Percentiles rank a stretch among this genome's conserved stretches.
phyloP scores from a whole-genome alignment of 2,888 invertebrate genomes.

The Nephrotoma flavescens region DNA sequence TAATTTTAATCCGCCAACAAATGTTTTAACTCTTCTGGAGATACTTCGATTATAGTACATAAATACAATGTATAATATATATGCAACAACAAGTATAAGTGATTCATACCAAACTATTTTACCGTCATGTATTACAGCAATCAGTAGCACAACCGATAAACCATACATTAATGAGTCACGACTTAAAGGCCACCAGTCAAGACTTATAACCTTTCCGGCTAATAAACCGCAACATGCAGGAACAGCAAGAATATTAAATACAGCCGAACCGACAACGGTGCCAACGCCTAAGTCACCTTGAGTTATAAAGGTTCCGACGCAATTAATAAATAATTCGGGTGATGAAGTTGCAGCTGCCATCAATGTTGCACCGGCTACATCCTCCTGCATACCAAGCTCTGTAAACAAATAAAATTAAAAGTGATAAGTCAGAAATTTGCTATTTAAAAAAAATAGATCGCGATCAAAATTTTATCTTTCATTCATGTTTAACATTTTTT shows the following conservation, averaged over 20 bases:
- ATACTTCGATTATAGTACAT: conserved; percentile 52
- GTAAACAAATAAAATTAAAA: conserved; percentile 7
- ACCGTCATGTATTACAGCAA: conserved; percentile 53
- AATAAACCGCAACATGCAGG: conserved; percentile 59
- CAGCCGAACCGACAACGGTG: conserved; percentile 62
- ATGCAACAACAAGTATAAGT: conserved; percentile 49
- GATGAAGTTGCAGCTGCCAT: conserved; percentile 83
- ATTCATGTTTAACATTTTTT: too few relatives aligned
- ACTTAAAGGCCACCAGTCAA: conserved; percentile 67
- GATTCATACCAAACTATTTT: conserved; percentile 64
- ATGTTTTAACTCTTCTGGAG: conserved; percentile 34
- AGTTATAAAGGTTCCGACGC: conserved; percentile 66
- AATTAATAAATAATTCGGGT: conserved; percentile 74
- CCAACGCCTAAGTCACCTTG: conserved; percentile 64
- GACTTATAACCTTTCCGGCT: conserved; percentile 43
- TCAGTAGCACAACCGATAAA: conserved; percentile 49
- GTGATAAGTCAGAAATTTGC: not conserved
- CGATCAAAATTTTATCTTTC: not conserved
- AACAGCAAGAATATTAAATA: conserved; percentile 63
- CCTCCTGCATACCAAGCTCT: conserved; percentile 51
- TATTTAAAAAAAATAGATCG: not conserved
- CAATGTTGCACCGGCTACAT: conserved; percentile 79
- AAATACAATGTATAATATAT: conserved; percentile 56
- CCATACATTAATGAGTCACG: conserved; percentile 61
- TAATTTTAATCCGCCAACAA: conserved; percentile 16